Conservation (phyloP, 2,797 vertebrate genomes). For the Menidia menidia region DNA sequence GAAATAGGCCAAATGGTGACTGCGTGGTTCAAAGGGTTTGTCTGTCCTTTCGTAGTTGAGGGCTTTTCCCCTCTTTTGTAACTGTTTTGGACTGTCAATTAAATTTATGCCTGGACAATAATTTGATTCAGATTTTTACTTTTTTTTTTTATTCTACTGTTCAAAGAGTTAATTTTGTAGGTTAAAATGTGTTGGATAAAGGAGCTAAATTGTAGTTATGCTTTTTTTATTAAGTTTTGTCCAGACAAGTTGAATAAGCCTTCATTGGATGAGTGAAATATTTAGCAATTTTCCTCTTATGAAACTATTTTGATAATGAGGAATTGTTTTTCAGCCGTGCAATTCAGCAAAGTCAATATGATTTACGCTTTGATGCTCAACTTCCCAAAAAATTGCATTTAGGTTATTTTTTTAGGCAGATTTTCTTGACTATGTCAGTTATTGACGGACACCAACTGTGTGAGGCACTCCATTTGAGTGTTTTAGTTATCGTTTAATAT, state of each 20-base stretch:
- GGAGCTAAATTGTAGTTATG: not conserved
- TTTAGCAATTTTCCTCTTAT: not conserved
- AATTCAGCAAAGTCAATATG: too few relatives aligned
- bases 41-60: constrained; percentile 44
- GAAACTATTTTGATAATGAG: not conserved
- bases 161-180: constrained; percentile 1
- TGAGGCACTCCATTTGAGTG: constrained; percentile 29
- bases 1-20: constrained; percentile 78
- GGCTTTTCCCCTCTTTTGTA: constrained; percentile 18
- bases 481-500: constrained; percentile 31
- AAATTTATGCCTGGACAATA: not conserved
- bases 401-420: too few relatives aligned
- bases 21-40: constrained; percentile 72
- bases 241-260: too few relatives aligned
- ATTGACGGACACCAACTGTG: constrained; percentile 14
- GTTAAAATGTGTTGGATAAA: not conserved
- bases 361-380: too few relatives aligned
- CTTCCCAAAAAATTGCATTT: too few relatives aligned
- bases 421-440: too few relatives aligned
- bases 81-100: not conserved
- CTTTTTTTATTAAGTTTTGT: not conserved
- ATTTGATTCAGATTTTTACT: not conserved
- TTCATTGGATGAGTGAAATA: not conserved
- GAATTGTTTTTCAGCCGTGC: not conserved
- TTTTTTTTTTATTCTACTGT: not conserved